A percentile compares a stretch with the other conserved stretches of the same genome.
Evolutionary conservation across 2,888 invertebrate species (phyloP).

Genomic region (Aphidius colemani): DNA sequence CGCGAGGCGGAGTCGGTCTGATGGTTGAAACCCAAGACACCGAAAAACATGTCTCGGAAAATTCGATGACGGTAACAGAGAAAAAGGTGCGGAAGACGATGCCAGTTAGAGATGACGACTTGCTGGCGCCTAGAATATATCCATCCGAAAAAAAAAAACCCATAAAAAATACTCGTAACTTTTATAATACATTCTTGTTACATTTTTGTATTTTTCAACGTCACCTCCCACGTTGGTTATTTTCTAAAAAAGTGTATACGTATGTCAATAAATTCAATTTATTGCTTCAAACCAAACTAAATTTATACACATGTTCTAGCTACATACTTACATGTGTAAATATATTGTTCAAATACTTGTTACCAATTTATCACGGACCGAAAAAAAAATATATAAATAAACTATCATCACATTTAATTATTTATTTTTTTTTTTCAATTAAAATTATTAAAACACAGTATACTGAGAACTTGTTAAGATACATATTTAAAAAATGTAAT

Average conservation of each 20-base stretch:
- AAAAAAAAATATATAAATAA: too few relatives aligned
- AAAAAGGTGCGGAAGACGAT: constrained; percentile 45
- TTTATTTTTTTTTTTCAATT: too few relatives aligned
- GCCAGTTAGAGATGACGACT: constrained; percentile 57
- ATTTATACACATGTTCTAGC: too few relatives aligned
- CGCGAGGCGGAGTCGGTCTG: constrained; percentile 37
- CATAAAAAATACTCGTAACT: constrained; percentile 22
- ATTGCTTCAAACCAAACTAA: too few relatives aligned
- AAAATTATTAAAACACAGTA: too few relatives aligned
- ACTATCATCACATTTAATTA: too few relatives aligned
- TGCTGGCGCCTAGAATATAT: constrained; percentile 34
- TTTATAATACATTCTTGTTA: not conserved
- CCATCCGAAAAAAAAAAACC: constrained; percentile 28
- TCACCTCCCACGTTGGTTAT: not conserved
- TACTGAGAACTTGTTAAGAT: not conserved
- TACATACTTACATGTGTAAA: too few relatives aligned
- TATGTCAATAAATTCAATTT: too few relatives aligned
- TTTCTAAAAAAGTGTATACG: too few relatives aligned
- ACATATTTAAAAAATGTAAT: not conserved
- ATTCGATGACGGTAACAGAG: constrained; percentile 29
- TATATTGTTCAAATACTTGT: too few relatives aligned
- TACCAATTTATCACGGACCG: too few relatives aligned
- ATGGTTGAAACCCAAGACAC: constrained; percentile 42
- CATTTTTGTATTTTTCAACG: constrained; percentile 6
- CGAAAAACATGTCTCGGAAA: constrained; percentile 24